Percentiles rank a stretch among this genome's conserved stretches.
Conservation (phyloP, 2,888 invertebrate species). For the Drosophila pegasa region DNA sequence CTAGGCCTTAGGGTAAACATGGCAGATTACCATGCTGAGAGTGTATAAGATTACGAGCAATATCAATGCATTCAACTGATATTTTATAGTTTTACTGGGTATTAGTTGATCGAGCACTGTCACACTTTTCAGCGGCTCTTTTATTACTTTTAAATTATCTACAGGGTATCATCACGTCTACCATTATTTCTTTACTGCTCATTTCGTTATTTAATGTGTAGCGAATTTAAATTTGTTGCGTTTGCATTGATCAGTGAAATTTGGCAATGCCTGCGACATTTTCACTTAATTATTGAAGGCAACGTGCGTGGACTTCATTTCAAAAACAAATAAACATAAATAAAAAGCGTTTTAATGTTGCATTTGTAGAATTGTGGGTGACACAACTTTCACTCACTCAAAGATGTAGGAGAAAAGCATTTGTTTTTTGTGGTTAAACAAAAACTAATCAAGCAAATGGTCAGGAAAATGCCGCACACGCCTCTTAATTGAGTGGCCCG, state of each 20-base stretch:
- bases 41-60: neutral
- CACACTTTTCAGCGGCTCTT: neutral
- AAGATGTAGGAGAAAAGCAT: slow-evolving; percentile 31
- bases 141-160: neutral
- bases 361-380: slow-evolving; percentile 51
- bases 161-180: slow-evolving; percentile 2
- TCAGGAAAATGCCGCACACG: slow-evolving; percentile 31
- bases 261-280: slow-evolving; percentile 48
- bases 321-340: slow-evolving; percentile 21
- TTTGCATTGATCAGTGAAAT: slow-evolving; percentile 50
- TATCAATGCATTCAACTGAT: neutral
- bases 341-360: slow-evolving; percentile 18
- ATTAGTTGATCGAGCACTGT: neutral
- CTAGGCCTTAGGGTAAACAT: neutral
- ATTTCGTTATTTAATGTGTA: slow-evolving; percentile 41
- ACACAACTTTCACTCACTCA: slow-evolving; percentile 46
- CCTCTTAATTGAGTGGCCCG: slow-evolving; percentile 64
- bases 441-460: slow-evolving; percentile 58
- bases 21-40: neutral
- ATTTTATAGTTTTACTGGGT: neutral
- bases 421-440: slow-evolving; percentile 33
- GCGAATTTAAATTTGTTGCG: slow-evolving; percentile 53
- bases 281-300: slow-evolving; percentile 27
- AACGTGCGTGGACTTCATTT: slow-evolving; percentile 57
- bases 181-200: neutral